These are phyloP conservation scores for Alentia gelatinosa DNA, from an alignment of 2,888 invertebrate species.

Conservation along the genomic window DNA sequence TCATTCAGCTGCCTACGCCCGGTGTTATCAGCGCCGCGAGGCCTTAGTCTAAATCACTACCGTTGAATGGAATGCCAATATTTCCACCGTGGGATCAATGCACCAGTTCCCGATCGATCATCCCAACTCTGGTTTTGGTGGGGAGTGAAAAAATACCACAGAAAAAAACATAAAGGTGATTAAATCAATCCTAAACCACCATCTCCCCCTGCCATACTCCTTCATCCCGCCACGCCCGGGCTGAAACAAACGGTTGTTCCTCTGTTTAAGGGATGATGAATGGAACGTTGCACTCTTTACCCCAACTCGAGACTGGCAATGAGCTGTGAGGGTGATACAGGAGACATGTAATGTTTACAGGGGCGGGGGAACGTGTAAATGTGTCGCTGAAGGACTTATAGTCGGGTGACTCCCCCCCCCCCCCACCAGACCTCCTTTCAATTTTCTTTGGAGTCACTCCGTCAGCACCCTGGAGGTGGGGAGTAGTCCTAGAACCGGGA, in stretches of 20 bases:
- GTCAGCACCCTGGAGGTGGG: not conserved
- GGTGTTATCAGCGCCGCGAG: not conserved
- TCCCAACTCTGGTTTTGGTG: not conserved
- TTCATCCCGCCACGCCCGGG: not conserved
- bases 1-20: not conserved
- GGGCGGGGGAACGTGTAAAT: not conserved
- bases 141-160: too few species aligned
- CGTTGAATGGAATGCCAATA: slow-evolving; percentile 19
- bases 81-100: not conserved
- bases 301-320: not conserved
- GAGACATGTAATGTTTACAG: not conserved
- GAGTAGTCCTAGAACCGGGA: not conserved
- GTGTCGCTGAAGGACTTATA: not conserved
- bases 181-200: not conserved
- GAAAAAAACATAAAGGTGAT: not conserved
- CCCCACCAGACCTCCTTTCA: not conserved
- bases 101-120: not conserved
- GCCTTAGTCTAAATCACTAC: slow-evolving; percentile 25
- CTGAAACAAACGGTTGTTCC: slow-evolving; percentile 1
- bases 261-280: not conserved
- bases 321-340: not conserved
- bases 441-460: not conserved
- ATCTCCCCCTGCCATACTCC: not conserved
- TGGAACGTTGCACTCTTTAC: too few species aligned
- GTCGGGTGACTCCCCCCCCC: not conserved